Percentiles rank a stretch among this genome's conserved stretches.
Evolutionary conservation across 2,113 vertebrate species (phyloP).

Genomic region (Podocnemis expansa): DNA sequence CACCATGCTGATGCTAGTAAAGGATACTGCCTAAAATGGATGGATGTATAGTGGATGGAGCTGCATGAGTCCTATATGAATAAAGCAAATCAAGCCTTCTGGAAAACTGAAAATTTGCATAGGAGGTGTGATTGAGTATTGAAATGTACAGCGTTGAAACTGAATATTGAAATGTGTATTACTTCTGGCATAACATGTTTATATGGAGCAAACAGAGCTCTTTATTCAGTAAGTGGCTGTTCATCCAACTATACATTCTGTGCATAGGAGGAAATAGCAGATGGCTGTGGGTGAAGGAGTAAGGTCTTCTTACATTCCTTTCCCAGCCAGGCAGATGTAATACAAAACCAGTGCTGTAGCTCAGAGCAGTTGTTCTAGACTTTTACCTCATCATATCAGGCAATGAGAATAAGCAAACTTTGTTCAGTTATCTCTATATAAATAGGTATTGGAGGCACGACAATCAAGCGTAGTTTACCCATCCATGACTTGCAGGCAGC

Average conservation of each 20-base stretch:
- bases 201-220: neutral
- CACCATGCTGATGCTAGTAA: neutral
- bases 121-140: neutral
- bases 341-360: neutral
- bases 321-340: neutral
- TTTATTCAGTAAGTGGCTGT: neutral
- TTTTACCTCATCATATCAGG: neutral
- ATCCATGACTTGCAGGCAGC: neutral
- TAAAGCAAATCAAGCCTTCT: rapidly evolving
- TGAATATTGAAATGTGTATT: too few relatives aligned
- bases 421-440: neutral
- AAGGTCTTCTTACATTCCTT: rapidly evolving
- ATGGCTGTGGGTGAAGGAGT: neutral
- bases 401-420: neutral
- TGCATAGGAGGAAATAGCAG: neutral
- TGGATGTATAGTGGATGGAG: rapidly evolving
- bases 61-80: neutral
- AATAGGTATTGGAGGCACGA: neutral
- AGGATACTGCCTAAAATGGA: neutral
- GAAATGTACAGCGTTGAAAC: neutral
- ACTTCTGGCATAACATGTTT: neutral
- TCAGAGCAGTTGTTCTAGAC: neutral
- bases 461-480: rapidly evolving
- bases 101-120: neutral
- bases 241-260: rapidly evolving